phyloP scores from a whole-genome alignment of 2,797 vertebrate species.

The Hippoglossus hippoglossus region DNA sequence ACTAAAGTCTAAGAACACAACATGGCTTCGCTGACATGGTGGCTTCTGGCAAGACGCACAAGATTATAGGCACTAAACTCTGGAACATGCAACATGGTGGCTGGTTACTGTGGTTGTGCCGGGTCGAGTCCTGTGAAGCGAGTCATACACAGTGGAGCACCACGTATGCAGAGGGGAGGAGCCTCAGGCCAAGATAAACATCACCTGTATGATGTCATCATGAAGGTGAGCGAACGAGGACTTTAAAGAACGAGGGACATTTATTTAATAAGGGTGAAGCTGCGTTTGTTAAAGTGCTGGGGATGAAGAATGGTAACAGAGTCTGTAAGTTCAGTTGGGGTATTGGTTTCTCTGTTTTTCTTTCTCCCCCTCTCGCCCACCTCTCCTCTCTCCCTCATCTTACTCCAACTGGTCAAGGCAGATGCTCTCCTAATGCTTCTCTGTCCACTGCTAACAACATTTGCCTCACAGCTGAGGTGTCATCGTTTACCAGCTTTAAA shows the following conservation, averaged over 20 bases:
- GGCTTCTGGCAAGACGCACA: slow-evolving; percentile 79
- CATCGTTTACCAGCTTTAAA: too few species aligned
- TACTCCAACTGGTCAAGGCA: too few species aligned
- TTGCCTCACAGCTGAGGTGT: neutral
- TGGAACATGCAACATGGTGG: slow-evolving; percentile 80
- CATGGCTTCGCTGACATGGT: slow-evolving; percentile 78
- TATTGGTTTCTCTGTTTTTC: too few species aligned
- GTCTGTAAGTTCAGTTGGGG: slow-evolving; percentile 3
- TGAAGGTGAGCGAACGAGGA: neutral
- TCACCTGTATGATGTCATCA: slow-evolving; percentile 14
- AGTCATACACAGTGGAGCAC: slow-evolving; percentile 51
- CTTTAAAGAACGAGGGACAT: slow-evolving; percentile 41
- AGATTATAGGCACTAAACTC: slow-evolving; percentile 81
- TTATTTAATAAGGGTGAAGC: slow-evolving; percentile 19
- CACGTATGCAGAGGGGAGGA: slow-evolving; percentile 42
- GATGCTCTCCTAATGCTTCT: too few species aligned
- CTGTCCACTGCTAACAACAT: neutral
- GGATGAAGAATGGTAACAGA: neutral
- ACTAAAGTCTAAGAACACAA: slow-evolving; percentile 79
- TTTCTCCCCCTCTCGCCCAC: too few species aligned
- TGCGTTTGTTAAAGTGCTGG: slow-evolving; percentile 15
- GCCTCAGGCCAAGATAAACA: neutral
- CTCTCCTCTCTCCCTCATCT: too few species aligned
- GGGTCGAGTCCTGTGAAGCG: slow-evolving; percentile 54
- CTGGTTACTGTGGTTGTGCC: slow-evolving; percentile 71